These are phyloP conservation scores for Hyperoplus lanceolatus DNA, from an alignment of 2,797 vertebrate genomes.

Conservation along the genomic window DNA sequence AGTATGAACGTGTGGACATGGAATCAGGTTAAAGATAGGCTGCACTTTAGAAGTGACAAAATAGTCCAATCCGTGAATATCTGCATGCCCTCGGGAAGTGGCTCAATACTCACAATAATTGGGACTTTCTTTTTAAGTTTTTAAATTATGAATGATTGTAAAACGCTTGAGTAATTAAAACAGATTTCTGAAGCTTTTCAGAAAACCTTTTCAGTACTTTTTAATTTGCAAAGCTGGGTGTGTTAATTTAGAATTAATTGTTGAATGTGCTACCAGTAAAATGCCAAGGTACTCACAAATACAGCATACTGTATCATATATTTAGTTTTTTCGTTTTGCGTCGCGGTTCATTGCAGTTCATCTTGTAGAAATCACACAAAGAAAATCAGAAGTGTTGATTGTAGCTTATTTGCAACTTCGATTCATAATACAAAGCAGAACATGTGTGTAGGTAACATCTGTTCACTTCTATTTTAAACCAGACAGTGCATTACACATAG, in stretches of 20 bases:
- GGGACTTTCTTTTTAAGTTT: not conserved
- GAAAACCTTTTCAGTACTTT: not conserved
- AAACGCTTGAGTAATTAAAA: not conserved
- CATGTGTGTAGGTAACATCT: not conserved
- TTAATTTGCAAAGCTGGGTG: not conserved
- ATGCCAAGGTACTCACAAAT: not conserved
- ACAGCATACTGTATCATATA: not conserved
- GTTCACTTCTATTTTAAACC: not conserved
- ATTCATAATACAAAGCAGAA: not conserved
- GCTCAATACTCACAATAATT: not conserved
- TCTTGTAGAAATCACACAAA: too few species aligned
- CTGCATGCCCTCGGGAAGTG: not conserved
- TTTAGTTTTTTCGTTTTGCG: not conserved
- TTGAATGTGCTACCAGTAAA: not conserved
- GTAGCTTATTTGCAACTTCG: conserved; percentile 12
- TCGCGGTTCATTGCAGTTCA: not conserved
- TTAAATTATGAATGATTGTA: not conserved
- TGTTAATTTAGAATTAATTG: not conserved
- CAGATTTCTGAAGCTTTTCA: not conserved
- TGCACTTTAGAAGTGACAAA: too few species aligned
- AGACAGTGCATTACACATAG: not conserved
- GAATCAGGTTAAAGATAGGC: too few species aligned
- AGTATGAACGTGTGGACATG: too few species aligned
- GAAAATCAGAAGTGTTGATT: not conserved
- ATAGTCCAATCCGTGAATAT: not conserved